Conservation (phyloP, 2,113 vertebrate species). For the Pygoscelis adeliae region DNA sequence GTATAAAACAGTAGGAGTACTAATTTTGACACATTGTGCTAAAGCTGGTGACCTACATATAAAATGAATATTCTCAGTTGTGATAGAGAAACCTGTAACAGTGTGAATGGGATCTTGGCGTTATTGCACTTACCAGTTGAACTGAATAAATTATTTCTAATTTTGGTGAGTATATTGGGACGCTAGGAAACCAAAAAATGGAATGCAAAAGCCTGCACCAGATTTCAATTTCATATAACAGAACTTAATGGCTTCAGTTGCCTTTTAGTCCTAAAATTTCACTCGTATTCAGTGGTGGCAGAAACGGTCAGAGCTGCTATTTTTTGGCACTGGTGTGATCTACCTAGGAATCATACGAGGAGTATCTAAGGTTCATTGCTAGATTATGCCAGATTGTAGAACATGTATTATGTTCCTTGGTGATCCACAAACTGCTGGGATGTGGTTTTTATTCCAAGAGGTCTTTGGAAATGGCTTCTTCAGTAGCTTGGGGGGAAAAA, state of each 20-base stretch:
- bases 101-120: neutral
- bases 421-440: neutral
- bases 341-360: too few relatives aligned
- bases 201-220: neutral
- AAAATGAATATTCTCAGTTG: neutral
- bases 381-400: neutral
- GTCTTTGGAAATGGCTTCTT: neutral
- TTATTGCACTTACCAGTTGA: neutral
- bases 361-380: neutral
- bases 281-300: neutral
- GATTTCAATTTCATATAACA: neutral
- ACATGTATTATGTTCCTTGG: neutral
- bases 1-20: accelerated
- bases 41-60: accelerated
- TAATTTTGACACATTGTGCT: neutral
- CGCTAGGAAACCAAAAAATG: neutral
- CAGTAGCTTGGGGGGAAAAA: neutral
- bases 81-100: neutral
- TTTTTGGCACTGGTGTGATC: neutral
- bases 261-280: neutral
- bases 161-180: neutral
- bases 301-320: neutral
- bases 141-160: neutral
- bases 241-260: neutral
- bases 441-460: neutral